Evolutionary conservation across 2,113 vertebrate species (phyloP), one percentile per base, ranked within the genome.

Genomic region (Craseonycteris thonglongyai): DNA sequence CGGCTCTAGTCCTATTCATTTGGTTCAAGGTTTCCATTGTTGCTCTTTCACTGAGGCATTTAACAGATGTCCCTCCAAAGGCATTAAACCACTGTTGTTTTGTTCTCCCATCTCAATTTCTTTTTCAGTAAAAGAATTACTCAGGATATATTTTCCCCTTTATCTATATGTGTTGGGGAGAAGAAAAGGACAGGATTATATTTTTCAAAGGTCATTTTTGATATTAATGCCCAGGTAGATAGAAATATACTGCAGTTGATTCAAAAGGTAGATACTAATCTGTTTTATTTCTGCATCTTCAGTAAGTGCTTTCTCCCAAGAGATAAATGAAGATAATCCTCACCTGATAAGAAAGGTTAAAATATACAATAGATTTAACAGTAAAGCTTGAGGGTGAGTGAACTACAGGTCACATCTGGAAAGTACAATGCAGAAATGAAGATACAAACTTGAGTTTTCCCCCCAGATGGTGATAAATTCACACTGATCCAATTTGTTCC

Each of bases 221-320:
- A 96, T 95, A 91, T 97, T 97, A 97, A 51, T 71, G 86, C 94
- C 85, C 78, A 87, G 85, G 96, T 92, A 88, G 61, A 6, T 21
- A 90, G 79, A 97, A 97, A 96, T 97, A 97, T 96, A 97, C 93
- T 86, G 75, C 96, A 86, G 56, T 45, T 79, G 45, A 66, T 96
- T 98, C 93, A 96, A 96, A 98, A 96, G 84, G 61, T 51, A 97
- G 95, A 82, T 47, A 94, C 28, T 90, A 96, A 91, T 95, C 13
- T 84, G 94, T 95, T 95, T 95, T 96, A 89, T 94, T 97, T 98
- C 95, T 96, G 82, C 90, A 97, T 89, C 58, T 47, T 88, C 84
- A 90, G 88, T 89, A 54, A 97, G 49, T 33, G 63, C 47, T 91
- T 91, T 94, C 96, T 95, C 91, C 87, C 65, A 72, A 71, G 56